Base-by-base conservation (phyloP, 2,888 invertebrate genomes). In the Aelia acuminata region DNA sequence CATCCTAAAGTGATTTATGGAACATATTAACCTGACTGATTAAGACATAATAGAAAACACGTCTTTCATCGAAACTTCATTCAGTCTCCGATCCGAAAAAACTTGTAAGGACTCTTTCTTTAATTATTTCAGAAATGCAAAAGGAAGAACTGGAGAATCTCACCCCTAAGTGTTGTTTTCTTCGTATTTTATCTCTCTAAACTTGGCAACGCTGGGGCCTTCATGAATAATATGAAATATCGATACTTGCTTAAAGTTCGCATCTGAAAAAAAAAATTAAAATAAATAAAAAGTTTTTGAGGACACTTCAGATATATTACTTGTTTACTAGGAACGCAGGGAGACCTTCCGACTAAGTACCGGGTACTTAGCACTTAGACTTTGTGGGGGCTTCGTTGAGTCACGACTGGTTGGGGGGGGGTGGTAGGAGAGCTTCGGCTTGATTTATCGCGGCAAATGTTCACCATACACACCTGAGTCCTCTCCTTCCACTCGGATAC, bases 401-500 rank as follows among this genome's bases (percentile, higher is more conserved):
- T 8, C 50, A 22, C 22, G 50, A 53, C 50, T 57, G 26, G 26
- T 11, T 5, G 18, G 1, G 63, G 26, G 31, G 57, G 57, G 26
- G 26, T 11, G 18, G 31, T 1, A 31, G 26, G 63, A 26, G 26
- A 26, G 18, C 63, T 63, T 63, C 31, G 18, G 1, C 63, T 31
- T 18, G 63, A 63, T 63, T 63, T 63, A 63, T 63, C 63, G 31
- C 63, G 18, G 31, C 31, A 63, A 63, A 63, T 63, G 63, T 63
- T 63, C 31, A 63, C 31, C 63, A 31, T 63, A 63, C 63, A 31
- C 63, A 63, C 63, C 63, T 63, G 63, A 63, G 63, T 31, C 63
- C 63, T 63, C 57, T 53, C n/a, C n/a, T 53, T 53, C 57, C 57
- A 57, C 26, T 57, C 57, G 26, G 26, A 57, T 57, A 57, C 57